These are phyloP conservation scores for Eulemur macaco DNA, from an alignment of 2,113 vertebrate species.

Conservation along the genomic window DNA sequence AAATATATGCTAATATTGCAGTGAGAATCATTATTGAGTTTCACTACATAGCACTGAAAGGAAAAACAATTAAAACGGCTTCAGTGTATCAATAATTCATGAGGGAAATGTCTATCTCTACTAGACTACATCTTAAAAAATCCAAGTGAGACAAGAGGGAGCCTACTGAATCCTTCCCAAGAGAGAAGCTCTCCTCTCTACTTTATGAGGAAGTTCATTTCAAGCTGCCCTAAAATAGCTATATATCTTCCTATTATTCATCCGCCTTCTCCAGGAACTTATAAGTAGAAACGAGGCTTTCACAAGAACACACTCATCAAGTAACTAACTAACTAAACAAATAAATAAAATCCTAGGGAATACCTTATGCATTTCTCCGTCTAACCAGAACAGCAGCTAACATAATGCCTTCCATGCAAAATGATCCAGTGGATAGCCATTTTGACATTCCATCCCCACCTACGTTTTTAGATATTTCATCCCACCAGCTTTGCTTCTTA, in stretches of 20 bases:
- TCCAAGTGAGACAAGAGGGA: slow-evolving; percentile 60
- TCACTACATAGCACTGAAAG: slow-evolving; percentile 60
- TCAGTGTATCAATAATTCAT: slow-evolving; percentile 75
- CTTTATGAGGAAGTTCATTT: slow-evolving; percentile 51
- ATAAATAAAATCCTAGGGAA: neutral
- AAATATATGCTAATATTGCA: slow-evolving; percentile 74
- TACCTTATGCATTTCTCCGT: neutral
- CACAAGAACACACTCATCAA: slow-evolving; percentile 34
- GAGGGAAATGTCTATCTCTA: slow-evolving; percentile 59
- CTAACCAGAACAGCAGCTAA: neutral
- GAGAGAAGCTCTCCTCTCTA: neutral
- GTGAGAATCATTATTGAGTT: slow-evolving; percentile 62
- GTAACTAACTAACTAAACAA: neutral
- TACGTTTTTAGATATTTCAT: neutral
- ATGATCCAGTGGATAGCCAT: neutral
- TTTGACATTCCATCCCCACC: neutral
- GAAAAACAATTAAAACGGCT: slow-evolving; percentile 77
- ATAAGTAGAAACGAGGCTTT: slow-evolving; percentile 1
- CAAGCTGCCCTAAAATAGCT: slow-evolving; percentile 31
- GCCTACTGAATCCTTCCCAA: slow-evolving; percentile 37
- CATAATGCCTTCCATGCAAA: neutral
- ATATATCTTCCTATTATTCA: slow-evolving; percentile 14
- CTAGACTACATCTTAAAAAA: slow-evolving; percentile 66
- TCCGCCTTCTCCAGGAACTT: slow-evolving; percentile 12
- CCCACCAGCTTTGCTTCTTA: slow-evolving; percentile 45